Evolutionary conservation across 2,888 invertebrate genomes (phyloP).

Genomic region (Cephalotes varians): DNA sequence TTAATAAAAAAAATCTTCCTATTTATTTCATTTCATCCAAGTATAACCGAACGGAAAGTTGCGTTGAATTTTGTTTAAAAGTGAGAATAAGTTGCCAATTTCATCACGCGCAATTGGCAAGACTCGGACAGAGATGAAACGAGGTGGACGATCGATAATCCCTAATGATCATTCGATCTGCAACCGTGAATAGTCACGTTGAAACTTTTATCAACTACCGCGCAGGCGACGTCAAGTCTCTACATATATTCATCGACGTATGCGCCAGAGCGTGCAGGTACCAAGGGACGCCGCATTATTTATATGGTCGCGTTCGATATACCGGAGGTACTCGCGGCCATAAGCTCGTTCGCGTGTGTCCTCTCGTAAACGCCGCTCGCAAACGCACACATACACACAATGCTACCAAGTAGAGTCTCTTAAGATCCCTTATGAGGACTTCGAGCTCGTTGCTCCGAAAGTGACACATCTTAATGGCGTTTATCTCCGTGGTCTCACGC

Average conservation of each 20-base stretch:
- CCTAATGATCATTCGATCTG: slow-evolving; percentile 65
- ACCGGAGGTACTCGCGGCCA: slow-evolving; percentile 47
- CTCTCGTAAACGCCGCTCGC: slow-evolving; percentile 20
- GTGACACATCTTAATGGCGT: slow-evolving; percentile 51
- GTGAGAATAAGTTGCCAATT: background rate
- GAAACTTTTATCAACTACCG: slow-evolving; percentile 66
- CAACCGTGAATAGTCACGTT: slow-evolving; percentile 48
- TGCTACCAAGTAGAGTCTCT: background rate
- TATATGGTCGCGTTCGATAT: slow-evolving; percentile 62
- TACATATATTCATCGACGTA: slow-evolving; percentile 53
- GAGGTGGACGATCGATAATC: slow-evolving; percentile 57
- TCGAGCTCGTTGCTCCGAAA: slow-evolving; percentile 13
- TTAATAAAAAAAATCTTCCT: background rate
- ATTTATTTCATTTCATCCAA: background rate
- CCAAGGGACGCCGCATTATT: slow-evolving; percentile 66
- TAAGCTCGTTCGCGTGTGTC: slow-evolving; percentile 24
- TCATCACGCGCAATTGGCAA: background rate
- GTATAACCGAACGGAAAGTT: background rate
- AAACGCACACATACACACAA: background rate
- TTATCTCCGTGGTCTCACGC: slow-evolving; percentile 52
- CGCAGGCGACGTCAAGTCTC: slow-evolving; percentile 58
- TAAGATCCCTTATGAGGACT: background rate
- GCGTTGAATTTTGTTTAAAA: slow-evolving; percentile 16
- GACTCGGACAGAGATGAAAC: background rate
- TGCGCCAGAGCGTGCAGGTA: slow-evolving; percentile 39